These are phyloP conservation scores for Drosophila subsilvestris DNA, from an alignment of 2,888 invertebrate species.

Conservation along the genomic window DNA sequence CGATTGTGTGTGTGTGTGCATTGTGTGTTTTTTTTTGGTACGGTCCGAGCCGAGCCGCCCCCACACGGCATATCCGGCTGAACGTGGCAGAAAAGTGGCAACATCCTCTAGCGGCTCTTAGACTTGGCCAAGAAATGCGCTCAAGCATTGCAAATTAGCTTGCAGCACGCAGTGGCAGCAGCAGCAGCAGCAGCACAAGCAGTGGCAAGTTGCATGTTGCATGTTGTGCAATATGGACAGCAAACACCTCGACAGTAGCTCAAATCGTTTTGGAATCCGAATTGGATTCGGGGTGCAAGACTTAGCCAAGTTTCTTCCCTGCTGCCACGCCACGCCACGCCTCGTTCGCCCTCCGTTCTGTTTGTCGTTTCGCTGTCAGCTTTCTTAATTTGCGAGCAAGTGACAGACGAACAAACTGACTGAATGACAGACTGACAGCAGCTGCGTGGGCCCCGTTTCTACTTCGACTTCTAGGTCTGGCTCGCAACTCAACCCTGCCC, in stretches of 20 bases:
- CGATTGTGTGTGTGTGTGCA: conserved; percentile 3
- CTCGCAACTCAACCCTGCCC: not conserved
- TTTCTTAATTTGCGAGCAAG: conserved; percentile 53
- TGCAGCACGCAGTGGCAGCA: conserved; percentile 35
- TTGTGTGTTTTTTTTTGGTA: not conserved
- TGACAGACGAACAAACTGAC: conserved; percentile 38
- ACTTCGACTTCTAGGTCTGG: not conserved
- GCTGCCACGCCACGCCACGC: no score
- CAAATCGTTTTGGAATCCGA: conserved; percentile 40
- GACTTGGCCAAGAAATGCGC: conserved; percentile 68
- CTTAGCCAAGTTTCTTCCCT: conserved; percentile 37
- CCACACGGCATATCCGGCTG: conserved; percentile 34
- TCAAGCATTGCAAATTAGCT: conserved; percentile 72
- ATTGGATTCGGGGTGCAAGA: conserved; percentile 10
- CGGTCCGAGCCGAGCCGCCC: not conserved
- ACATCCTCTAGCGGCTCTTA: conserved; percentile 64
- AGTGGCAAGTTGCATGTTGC: conserved; percentile 26
- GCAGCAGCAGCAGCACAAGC: conserved; percentile 14
- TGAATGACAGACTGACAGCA: conserved; percentile 62
- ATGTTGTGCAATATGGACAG: conserved; percentile 46
- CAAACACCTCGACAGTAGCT: conserved; percentile 60
- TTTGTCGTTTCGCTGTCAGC: conserved; percentile 63
- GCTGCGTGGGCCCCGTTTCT: conserved; percentile 59
- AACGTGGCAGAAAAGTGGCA: conserved; percentile 27
- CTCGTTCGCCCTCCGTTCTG: conserved; percentile 22